Evolutionary conservation across 2,888 invertebrate species (phyloP).

Genomic region (Tholera decimalis): DNA sequence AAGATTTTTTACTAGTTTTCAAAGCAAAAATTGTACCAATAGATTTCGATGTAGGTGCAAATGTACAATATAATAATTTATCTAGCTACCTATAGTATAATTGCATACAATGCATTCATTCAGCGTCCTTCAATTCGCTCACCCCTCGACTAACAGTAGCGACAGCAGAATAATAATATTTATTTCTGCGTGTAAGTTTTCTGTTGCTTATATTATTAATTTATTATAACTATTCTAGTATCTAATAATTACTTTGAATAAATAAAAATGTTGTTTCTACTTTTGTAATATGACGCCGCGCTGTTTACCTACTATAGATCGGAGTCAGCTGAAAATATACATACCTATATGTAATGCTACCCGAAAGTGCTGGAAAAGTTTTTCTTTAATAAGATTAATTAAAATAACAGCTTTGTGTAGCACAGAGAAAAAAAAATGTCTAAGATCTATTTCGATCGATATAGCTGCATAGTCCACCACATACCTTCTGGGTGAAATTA

Average conservation of each 20-base stretch:
- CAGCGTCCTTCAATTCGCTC: slow-evolving; percentile 26
- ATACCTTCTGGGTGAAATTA: neutral
- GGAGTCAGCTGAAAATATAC: neutral
- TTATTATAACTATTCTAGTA: neutral
- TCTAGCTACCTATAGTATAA: neutral
- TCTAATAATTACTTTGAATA: neutral
- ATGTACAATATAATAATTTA: neutral
- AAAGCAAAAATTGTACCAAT: neutral
- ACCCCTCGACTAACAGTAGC: slow-evolving; percentile 11
- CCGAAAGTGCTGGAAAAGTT: neutral
- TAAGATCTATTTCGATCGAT: neutral
- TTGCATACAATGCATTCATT: slow-evolving; percentile 33
- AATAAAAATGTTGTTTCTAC: neutral
- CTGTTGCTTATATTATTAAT: too few relatives aligned
- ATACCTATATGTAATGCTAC: too few relatives aligned
- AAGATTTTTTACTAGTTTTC: too few relatives aligned
- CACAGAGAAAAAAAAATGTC: too few relatives aligned
- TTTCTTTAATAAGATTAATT: neutral
- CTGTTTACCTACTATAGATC: neutral
- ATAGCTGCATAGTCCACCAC: neutral
- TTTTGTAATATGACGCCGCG: neutral
- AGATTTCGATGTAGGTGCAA: neutral
- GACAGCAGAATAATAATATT: slow-evolving; percentile 4
- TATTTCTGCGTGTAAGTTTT: slow-evolving; percentile 1
- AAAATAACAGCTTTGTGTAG: too few relatives aligned